These are phyloP conservation scores for Amiota minor DNA, from an alignment of 2,888 invertebrate genomes.

Conservation along the genomic window DNA sequence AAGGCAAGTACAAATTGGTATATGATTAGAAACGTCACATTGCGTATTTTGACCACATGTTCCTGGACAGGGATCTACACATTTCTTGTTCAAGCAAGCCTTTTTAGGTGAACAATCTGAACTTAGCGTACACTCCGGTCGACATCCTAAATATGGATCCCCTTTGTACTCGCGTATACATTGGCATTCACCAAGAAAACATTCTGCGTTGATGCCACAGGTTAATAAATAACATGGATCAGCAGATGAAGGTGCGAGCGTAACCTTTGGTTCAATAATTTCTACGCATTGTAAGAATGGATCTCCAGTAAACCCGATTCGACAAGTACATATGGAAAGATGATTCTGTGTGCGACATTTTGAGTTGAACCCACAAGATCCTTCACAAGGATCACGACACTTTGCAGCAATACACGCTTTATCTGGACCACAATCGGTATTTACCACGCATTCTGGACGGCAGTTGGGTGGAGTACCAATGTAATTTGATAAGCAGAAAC, in stretches of 20 bases:
- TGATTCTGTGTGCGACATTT: conserved; percentile 82
- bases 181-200: conserved; percentile 80
- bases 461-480: conserved; percentile 82
- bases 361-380: conserved; percentile 82
- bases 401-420: conserved; percentile 82
- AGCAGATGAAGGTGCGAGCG: conserved; percentile 71
- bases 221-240: conserved; percentile 84
- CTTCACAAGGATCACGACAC: conserved; percentile 82
- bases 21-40: conserved; percentile 83
- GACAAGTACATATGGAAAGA: conserved; percentile 80
- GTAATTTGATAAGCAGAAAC: conserved; percentile 79
- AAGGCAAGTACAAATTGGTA: conserved; percentile 82
- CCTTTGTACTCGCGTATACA: conserved; percentile 79
- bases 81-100: conserved; percentile 83
- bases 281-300: conserved; percentile 78
- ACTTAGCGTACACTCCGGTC: conserved; percentile 83
- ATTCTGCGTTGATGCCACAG: conserved; percentile 84
- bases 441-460: conserved; percentile 78
- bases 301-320: conserved; percentile 79
- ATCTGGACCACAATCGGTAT: conserved; percentile 79
- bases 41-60: conserved; percentile 82
- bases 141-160: conserved; percentile 79
- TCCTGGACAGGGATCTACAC: conserved; percentile 83
- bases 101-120: conserved; percentile 81
- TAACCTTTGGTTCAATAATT: conserved; percentile 75